These are phyloP conservation scores for Lepidurus apus DNA, from an alignment of 1,140 invertebrate genomes.

Conservation along the genomic window DNA sequence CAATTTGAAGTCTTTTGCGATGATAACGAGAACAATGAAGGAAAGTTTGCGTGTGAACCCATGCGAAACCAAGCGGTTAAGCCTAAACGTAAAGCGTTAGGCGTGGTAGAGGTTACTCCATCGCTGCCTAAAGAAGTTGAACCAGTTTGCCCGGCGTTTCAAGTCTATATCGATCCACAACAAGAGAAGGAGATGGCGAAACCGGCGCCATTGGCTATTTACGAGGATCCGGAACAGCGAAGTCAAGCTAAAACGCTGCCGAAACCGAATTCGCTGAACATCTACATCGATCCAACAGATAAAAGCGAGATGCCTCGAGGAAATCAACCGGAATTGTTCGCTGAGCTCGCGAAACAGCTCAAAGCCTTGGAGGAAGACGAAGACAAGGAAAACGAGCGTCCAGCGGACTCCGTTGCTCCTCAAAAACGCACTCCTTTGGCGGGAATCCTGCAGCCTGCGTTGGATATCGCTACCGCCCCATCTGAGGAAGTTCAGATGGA, in stretches of 20 bases:
- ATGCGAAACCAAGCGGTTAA: neutral
- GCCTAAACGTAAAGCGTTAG: neutral
- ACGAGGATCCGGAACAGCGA: neutral
- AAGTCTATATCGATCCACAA: neutral
- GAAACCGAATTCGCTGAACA: neutral
- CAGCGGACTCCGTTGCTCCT: slow-evolving; percentile 37
- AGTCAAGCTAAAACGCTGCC: neutral
- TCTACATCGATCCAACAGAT: neutral
- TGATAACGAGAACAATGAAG: neutral
- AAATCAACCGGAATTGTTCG: neutral
- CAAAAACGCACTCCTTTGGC: slow-evolving; percentile 32
- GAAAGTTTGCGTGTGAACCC: neutral
- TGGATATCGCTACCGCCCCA: slow-evolving; percentile 38
- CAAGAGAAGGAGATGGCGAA: neutral
- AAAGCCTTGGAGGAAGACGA: slow-evolving; percentile 6
- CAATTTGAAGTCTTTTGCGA: neutral
- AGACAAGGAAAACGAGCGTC: slow-evolving; percentile 25
- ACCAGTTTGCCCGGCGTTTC: neutral
- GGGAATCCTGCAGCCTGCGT: slow-evolving; percentile 41
- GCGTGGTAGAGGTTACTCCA: neutral
- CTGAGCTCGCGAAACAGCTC: neutral
- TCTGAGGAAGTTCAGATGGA: slow-evolving; percentile 39
- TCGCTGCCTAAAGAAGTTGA: neutral
- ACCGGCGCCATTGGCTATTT: neutral
- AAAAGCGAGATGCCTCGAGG: neutral